A percentile compares a stretch with the other conserved stretches of the same genome.
Conservation (phyloP, 2,113 vertebrate genomes). For the Phyllopteryx taeniolatus region DNA sequence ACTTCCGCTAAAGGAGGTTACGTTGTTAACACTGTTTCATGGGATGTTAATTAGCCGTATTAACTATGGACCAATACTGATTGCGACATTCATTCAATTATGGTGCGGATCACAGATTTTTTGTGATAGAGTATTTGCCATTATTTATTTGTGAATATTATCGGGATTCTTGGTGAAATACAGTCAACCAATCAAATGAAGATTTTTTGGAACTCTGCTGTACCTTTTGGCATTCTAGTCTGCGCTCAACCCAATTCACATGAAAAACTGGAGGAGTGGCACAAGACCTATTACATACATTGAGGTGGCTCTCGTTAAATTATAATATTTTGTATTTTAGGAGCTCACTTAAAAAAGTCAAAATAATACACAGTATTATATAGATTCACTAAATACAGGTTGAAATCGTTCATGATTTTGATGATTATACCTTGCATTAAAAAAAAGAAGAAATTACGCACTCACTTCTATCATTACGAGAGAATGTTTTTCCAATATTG, state of each 20-base stretch:
- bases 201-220: not conserved
- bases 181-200: not conserved
- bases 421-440: too few species aligned
- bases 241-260: not conserved
- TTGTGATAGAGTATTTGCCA: not conserved
- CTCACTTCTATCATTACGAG: too few species aligned
- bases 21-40: not conserved
- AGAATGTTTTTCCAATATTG: too few species aligned
- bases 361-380: too few species aligned
- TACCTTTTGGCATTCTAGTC: not conserved
- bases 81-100: not conserved
- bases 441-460: too few species aligned
- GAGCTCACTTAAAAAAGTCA: too few species aligned
- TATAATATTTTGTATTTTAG: too few species aligned
- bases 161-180: not conserved
- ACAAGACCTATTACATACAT: too few species aligned
- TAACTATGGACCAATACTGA: not conserved
- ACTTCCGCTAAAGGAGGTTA: constrained; percentile 5
- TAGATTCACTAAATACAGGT: too few species aligned
- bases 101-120: not conserved
- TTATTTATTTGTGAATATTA: not conserved
- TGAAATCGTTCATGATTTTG: too few species aligned
- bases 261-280: not conserved
- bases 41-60: not conserved
- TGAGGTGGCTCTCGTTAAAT: too few species aligned